Conservation (phyloP, 1,140 invertebrate genomes). For the Lordiphosa clarofinis region DNA sequence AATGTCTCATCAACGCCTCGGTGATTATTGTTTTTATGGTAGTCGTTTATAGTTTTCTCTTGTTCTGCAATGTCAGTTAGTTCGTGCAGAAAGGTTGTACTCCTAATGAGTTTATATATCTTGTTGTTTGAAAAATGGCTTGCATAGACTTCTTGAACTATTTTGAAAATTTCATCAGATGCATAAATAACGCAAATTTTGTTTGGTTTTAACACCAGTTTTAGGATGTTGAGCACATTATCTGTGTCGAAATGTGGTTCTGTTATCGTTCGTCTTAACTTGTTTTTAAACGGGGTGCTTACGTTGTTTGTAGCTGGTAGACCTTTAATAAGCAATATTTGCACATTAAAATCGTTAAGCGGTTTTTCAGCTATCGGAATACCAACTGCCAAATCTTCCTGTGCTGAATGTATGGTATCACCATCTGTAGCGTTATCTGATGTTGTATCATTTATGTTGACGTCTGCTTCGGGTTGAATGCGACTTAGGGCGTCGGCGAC, state of each 20-base stretch:
- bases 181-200: constrained; percentile 7
- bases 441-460: neutral
- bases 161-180: too few species aligned
- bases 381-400: too few species aligned
- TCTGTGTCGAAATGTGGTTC: constrained; percentile 9
- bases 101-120: constrained; percentile 7
- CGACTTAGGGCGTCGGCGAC: neutral
- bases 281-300: constrained; percentile 8
- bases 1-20: constrained; percentile 13
- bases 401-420: too few species aligned
- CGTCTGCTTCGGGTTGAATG: neutral
- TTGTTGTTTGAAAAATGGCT: constrained; percentile 9
- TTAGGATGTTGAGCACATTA: neutral
- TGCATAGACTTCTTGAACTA: constrained; percentile 8
- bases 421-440: too few species aligned
- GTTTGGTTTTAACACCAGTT: constrained; percentile 13
- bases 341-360: constrained; percentile 1
- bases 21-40: constrained; percentile 12
- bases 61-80: constrained; percentile 1
- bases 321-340: neutral
- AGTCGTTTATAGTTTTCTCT: neutral
- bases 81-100: constrained; percentile 1
- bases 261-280: constrained; percentile 3
- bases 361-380: neutral
- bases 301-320: constrained; percentile 1